phyloP scores from a whole-genome alignment of 2,113 vertebrate genomes.

The Neopipo cinnamomea region DNA sequence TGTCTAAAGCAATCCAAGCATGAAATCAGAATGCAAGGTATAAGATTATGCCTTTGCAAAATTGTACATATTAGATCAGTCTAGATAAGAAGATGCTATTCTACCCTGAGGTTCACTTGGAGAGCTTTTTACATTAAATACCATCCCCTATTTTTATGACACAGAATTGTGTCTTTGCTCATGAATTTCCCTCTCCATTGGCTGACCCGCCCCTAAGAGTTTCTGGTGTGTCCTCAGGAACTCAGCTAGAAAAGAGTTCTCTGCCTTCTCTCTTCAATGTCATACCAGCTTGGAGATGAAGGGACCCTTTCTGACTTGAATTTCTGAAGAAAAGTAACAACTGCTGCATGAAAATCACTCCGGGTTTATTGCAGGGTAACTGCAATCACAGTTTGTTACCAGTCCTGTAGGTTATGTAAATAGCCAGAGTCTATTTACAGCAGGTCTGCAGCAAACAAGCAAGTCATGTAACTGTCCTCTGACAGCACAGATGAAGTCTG shows the following conservation, averaged over 20 bases:
- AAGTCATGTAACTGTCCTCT: not conserved
- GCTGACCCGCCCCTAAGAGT: not conserved
- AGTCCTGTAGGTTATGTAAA: not conserved
- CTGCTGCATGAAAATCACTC: not conserved
- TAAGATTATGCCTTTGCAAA: not conserved
- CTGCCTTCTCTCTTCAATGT: not conserved
- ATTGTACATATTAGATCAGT: not conserved
- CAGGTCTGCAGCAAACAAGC: not conserved
- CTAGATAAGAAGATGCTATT: not conserved
- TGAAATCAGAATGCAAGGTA: not conserved
- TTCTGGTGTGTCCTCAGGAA: not conserved
- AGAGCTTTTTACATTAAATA: not conserved
- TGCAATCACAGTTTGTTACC: not conserved
- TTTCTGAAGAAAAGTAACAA: not conserved
- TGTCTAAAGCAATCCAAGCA: not conserved
- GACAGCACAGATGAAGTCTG: not conserved
- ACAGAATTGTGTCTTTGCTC: not conserved
- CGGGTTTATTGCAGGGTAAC: not conserved
- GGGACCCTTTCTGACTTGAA: not conserved
- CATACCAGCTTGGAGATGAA: not conserved
- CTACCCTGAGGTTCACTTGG: not conserved
- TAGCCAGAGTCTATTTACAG: not conserved
- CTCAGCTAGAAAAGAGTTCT: not conserved
- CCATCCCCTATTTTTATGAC: not conserved
- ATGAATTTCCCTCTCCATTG: not conserved